These are phyloP conservation scores for Zygothrica quintamaculata DNA, from an alignment of 2,888 invertebrate species.

Conservation along the genomic window DNA sequence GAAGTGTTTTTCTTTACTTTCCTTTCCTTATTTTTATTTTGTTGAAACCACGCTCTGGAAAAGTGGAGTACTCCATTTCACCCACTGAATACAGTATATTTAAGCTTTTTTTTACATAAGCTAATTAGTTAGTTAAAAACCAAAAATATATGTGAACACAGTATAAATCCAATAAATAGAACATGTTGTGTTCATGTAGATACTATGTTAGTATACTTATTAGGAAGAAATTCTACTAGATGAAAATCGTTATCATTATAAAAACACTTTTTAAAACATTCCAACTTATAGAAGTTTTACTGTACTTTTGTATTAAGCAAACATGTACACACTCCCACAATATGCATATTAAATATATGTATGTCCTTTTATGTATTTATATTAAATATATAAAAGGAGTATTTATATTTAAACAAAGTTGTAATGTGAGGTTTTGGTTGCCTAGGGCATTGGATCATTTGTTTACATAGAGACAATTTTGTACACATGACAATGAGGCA, in stretches of 20 bases:
- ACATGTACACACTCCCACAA: neutral
- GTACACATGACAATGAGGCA: neutral
- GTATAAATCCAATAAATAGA: too few species aligned
- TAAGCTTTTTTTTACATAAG: neutral
- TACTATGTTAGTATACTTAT: too few species aligned
- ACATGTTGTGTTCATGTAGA: too few species aligned
- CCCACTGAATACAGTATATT: neutral
- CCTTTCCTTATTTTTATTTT: neutral
- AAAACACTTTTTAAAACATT: too few species aligned
- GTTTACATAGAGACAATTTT: conserved; percentile 10
- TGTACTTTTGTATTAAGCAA: conserved; percentile 1
- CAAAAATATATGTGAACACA: neutral
- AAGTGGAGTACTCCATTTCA: neutral
- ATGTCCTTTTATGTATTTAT: neutral
- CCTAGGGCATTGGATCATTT: conserved; percentile 18
- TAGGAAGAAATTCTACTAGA: too few species aligned
- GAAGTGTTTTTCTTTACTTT: conserved; percentile 13
- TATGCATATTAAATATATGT: conserved; percentile 1
- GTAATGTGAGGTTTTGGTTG: neutral
- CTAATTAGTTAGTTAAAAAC: conserved; percentile 2
- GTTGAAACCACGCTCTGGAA: neutral
- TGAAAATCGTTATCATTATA: too few species aligned
- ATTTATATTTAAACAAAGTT: conserved; percentile 4
- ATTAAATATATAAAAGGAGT: conserved; percentile 7
- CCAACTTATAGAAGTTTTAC: too few species aligned